phyloP scores from a whole-genome alignment of 2,113 vertebrate genomes.

The Cynocephalus volans region DNA sequence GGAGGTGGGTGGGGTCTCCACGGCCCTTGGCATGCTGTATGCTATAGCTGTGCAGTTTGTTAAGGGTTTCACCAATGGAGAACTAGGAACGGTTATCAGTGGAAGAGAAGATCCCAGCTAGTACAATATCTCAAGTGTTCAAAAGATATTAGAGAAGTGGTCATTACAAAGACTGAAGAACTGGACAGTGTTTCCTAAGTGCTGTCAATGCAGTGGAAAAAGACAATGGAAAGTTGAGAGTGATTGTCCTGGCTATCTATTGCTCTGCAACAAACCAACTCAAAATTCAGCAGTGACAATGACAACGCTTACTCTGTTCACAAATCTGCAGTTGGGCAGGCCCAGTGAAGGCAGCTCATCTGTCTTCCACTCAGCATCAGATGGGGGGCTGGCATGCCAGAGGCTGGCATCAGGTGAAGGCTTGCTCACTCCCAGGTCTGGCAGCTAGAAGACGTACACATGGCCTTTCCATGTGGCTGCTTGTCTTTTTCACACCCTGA shows the following conservation, averaged over 20 bases:
- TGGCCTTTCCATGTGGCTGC: neutral
- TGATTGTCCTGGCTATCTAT: too few relatives aligned
- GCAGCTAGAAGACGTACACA: neutral
- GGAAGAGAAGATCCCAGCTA: neutral
- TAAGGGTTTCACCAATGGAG: neutral
- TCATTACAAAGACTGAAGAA: neutral
- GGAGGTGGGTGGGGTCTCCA: neutral
- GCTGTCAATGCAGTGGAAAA: neutral
- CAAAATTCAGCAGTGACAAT: neutral
- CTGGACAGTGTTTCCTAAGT: neutral
- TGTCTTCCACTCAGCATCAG: neutral
- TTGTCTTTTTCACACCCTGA: neutral
- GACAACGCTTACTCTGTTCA: neutral
- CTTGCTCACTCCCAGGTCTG: fast-evolving
- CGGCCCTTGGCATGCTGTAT: neutral
- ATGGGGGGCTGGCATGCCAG: neutral
- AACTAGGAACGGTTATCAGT: neutral
- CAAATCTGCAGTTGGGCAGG: neutral
- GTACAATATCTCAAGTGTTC: neutral
- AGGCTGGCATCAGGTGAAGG: neutral
- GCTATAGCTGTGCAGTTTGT: neutral
- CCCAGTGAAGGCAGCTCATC: neutral
- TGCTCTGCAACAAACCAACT: neutral
- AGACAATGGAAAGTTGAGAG: neutral
- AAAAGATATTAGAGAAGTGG: neutral